Percentiles rank a stretch among this genome's conserved stretches.
These are phyloP conservation scores for Gouania willdenowi DNA, from an alignment of 2,797 vertebrate genomes.

Conservation along the genomic window DNA sequence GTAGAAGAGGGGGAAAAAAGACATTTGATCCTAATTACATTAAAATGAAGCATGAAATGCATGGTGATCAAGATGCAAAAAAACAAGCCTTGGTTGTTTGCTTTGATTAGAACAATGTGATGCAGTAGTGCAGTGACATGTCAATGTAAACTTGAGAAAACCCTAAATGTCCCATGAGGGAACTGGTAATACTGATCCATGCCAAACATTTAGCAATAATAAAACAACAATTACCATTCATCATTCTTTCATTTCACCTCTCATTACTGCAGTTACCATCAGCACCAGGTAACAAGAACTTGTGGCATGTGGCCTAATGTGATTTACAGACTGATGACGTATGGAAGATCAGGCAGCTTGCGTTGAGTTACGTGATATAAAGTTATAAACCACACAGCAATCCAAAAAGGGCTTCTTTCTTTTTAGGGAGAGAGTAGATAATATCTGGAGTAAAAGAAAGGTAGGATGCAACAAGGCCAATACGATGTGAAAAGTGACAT, in stretches of 20 bases:
- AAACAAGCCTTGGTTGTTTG: slow-evolving; percentile 42
- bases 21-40: slow-evolving; percentile 70
- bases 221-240: slow-evolving; percentile 59
- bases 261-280: slow-evolving; percentile 50
- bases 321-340: slow-evolving; percentile 41
- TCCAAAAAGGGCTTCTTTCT: too few relatives aligned
- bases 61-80: slow-evolving; percentile 45
- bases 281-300: slow-evolving; percentile 52
- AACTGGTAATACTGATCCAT: slow-evolving; percentile 37
- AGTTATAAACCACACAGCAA: slow-evolving; percentile 1
- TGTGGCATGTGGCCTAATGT: slow-evolving; percentile 37
- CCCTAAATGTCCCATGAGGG: slow-evolving; percentile 13
- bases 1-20: slow-evolving; percentile 30
- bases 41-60: slow-evolving; percentile 68
- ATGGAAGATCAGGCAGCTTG: slow-evolving; percentile 13
- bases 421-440: too few relatives aligned
- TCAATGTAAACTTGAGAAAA: slow-evolving; percentile 39
- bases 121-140: slow-evolving; percentile 38
- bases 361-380: slow-evolving; percentile 5
- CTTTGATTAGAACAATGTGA: slow-evolving; percentile 56
- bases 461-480: neutral
- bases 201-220: slow-evolving; percentile 51
- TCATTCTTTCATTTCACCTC: slow-evolving; percentile 54
- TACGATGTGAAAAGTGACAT: neutral
- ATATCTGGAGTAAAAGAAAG: too few relatives aligned